Evolutionary conservation across 1,140 invertebrate species (phyloP), one percentile per base, ranked within the genome.

Genomic region (Drosophila nigrodunni): DNA sequence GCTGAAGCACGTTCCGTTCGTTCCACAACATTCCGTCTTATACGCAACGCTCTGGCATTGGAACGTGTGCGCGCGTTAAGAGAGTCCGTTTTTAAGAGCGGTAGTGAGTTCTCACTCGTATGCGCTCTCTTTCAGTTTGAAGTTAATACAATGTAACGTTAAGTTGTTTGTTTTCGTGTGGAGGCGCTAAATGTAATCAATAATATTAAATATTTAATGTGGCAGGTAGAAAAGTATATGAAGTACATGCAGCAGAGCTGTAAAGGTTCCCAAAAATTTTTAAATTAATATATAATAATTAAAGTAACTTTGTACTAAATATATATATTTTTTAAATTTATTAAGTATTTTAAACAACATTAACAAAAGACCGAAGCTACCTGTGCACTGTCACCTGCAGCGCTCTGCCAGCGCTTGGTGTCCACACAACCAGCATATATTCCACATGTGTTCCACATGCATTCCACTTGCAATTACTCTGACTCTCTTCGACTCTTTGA

Each of bases 131-230:
- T 62, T 72, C 69, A 43, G 43, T 61, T 15, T 54, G 73, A 72
- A 86, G 82, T 86, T 61, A 87, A 80, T 88, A 87, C 83, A 87
- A 87, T 79, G 83, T 87, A 88, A 88, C 82, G 76, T 86, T 78
- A 52, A 72, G 66, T 75, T 77, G 78, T 83, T 82, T 80, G 70
- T 69, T 64, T 71, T 62, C 39, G 35, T 55, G 46, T 64, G 60
- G 67, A 35, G 65, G 69, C 64, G 62, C 49, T 15, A 90, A 82
- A 72, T 80, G 77, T 78, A 91, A 91, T 91, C 89, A 91, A 91
- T 91, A 91, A 89, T 91, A 80, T 91, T 91, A 82, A 91, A 91
- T 91, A 91, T 89, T 91, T 91, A 91, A 89, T 91, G 64, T 34
- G 71, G n/a, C 77, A 73, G 75, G 79, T 82, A 49, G 43, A 77